A percentile compares a stretch with the other conserved stretches of the same genome.
These are phyloP conservation scores for Ophraella communa DNA, from an alignment of 2,888 invertebrate species.

Conservation along the genomic window DNA sequence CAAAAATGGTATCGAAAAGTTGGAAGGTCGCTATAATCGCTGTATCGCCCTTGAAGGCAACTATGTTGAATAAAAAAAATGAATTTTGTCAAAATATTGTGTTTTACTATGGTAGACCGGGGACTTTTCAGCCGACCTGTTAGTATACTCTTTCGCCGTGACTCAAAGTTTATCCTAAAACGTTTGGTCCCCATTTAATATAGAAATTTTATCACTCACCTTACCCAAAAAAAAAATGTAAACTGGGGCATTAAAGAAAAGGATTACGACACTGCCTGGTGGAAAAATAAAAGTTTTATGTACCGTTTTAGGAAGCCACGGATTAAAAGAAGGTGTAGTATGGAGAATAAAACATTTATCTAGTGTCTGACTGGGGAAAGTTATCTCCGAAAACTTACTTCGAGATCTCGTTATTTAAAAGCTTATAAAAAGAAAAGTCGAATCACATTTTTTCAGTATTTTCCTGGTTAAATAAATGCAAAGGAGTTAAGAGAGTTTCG, in stretches of 20 bases:
- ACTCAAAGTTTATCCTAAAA: no score
- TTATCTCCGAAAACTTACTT: background rate
- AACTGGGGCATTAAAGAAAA: background rate
- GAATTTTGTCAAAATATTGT: no score
- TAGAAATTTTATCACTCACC: background rate
- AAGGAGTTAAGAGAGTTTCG: no score
- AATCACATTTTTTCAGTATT: no score
- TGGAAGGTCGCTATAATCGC: no score
- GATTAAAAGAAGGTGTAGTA: conserved; percentile 1
- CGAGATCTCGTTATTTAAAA: background rate
- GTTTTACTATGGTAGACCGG: no score
- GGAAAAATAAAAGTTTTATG: background rate
- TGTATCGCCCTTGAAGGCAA: no score
- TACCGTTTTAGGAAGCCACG: background rate
- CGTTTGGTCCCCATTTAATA: background rate
- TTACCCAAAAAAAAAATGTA: background rate
- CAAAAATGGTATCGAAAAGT: no score
- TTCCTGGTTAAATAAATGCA: no score
- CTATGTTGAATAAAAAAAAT: no score
- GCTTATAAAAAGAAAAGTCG: background rate
- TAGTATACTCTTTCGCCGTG: no score
- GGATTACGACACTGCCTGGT: background rate
- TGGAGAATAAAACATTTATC: background rate
- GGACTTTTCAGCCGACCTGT: no score
- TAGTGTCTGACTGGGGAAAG: conserved; percentile 1